Evolutionary conservation across 2,888 invertebrate species (phyloP), one percentile per base, ranked within the genome.

Genomic region (Salpingus planirostris): DNA sequence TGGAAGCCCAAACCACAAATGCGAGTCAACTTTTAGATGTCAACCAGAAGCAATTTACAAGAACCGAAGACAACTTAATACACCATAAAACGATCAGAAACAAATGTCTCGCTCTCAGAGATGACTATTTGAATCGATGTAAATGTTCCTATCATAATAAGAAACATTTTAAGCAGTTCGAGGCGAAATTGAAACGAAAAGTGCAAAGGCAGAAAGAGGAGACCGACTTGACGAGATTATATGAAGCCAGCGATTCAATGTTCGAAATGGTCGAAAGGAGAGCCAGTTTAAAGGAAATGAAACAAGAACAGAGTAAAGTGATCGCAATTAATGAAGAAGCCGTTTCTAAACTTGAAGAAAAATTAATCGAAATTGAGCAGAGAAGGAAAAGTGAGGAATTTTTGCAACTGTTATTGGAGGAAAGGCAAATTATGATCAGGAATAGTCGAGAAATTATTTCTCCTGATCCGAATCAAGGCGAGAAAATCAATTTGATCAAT

Each of bases 131-230:
- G 11, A 26, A 34, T 21, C n/a, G 21, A 15, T 25, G 26, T 11
- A 29, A 26, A 14, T 29, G 34, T 12, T 25, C 29, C 11, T 34
- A 28, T 18, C 26, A 34, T 21, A 34, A 34, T 25, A 34, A 25
- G 10, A 29, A 23, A 34, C 34, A 34, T 3, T 34, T 34, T 34
- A 13, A 21, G 2, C 18, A 13, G 2, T 18, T 18, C 7, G 34
- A 34, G 12, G 10, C 18, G 13, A 6, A 21, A 24, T 25, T 25
- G 6, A 24, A 1, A 21, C 24, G 15, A 21, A 24, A 29, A 6
- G 15, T n/a, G 11, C 29, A 13, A 10, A 32, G 8, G 27, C 14
- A 22, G 11, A 8, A 27, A 15, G 18, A 14, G n/a, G 10, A 2
- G 15, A 32, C n/a, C 24, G 24, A n/a, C 13, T 23, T 11, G 15